Conservation (phyloP, 2,888 invertebrate species). For the Heliconius aoede region DNA sequence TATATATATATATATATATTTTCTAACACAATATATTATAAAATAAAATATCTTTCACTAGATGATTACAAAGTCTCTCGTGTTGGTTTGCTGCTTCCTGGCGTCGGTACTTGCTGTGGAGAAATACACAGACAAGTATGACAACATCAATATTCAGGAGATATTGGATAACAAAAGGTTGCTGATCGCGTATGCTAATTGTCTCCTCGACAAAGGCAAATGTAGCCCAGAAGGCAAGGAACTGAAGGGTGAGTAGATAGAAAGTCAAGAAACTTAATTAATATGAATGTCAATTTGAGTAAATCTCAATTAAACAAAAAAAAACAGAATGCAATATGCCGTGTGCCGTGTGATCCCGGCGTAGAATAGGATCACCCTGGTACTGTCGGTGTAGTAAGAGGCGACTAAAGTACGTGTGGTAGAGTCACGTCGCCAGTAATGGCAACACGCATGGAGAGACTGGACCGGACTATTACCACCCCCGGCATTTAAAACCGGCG, state of each 20-base stretch:
- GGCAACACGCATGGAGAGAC: too few species aligned
- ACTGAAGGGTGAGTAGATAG: constrained; percentile 85
- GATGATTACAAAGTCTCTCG: constrained; percentile 48
- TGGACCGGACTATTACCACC: too few species aligned
- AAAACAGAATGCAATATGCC: too few species aligned
- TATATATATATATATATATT: neutral
- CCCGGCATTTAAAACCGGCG: too few species aligned
- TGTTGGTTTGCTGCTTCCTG: constrained; percentile 46
- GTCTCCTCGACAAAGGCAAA: constrained; percentile 84
- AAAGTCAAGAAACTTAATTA: too few species aligned
- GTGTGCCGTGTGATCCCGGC: too few species aligned
- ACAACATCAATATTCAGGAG: constrained; percentile 87
- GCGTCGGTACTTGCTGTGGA: constrained; percentile 45
- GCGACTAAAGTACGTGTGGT: too few species aligned
- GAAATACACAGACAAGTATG: constrained; percentile 86
- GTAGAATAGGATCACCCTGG: too few species aligned
- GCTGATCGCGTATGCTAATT: constrained; percentile 86
- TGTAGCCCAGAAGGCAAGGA: constrained; percentile 89
- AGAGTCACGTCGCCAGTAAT: too few species aligned
- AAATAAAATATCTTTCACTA: constrained; percentile 36
- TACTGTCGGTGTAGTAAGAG: too few species aligned
- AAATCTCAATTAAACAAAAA: too few species aligned
- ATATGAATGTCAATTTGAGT: too few species aligned
- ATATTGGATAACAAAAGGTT: constrained; percentile 86
- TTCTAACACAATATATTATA: neutral